These are phyloP conservation scores for Gouania willdenowi DNA, from an alignment of 2,797 vertebrate species.

Conservation along the genomic window DNA sequence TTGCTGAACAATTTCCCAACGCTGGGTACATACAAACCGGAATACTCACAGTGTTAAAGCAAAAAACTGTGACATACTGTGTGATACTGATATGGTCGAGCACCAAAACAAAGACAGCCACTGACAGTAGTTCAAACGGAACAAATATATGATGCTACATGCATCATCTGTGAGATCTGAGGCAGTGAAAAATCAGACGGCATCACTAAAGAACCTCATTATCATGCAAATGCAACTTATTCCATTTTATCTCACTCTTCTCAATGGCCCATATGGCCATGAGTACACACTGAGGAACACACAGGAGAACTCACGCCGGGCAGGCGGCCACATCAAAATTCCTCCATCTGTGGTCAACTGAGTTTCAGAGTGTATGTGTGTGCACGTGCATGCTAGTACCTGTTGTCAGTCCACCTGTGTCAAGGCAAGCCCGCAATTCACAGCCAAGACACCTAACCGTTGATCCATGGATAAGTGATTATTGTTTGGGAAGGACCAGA, in stretches of 20 bases:
- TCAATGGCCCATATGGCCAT: constrained; percentile 70
- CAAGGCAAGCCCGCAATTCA: constrained; percentile 30
- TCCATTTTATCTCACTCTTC: constrained; percentile 71
- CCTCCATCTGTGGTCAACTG: constrained; percentile 70
- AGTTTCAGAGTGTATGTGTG: constrained; percentile 16
- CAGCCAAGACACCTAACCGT: constrained; percentile 26
- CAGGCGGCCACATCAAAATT: constrained; percentile 71
- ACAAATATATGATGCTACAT: constrained; percentile 50
- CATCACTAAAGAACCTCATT: constrained; percentile 72
- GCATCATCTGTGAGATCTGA: constrained; percentile 64
- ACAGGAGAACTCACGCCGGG: constrained; percentile 62
- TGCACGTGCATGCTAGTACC: constrained; percentile 16
- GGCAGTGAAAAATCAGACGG: constrained; percentile 56
- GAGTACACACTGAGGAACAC: constrained; percentile 60
- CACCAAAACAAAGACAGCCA: constrained; percentile 39
- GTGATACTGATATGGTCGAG: constrained; percentile 31
- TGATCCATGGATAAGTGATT: constrained; percentile 43
- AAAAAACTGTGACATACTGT: constrained; percentile 20
- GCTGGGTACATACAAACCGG: constrained; percentile 5
- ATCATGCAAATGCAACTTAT: constrained; percentile 75
- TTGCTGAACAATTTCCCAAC: constrained; percentile 4
- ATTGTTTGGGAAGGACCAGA: constrained; percentile 23
- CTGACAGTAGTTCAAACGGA: constrained; percentile 62
- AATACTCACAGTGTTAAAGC: constrained; percentile 5
- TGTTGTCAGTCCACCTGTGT: constrained; percentile 50